phyloP scores from a whole-genome alignment of 1,140 invertebrate species.

The Drosophila santomea region DNA sequence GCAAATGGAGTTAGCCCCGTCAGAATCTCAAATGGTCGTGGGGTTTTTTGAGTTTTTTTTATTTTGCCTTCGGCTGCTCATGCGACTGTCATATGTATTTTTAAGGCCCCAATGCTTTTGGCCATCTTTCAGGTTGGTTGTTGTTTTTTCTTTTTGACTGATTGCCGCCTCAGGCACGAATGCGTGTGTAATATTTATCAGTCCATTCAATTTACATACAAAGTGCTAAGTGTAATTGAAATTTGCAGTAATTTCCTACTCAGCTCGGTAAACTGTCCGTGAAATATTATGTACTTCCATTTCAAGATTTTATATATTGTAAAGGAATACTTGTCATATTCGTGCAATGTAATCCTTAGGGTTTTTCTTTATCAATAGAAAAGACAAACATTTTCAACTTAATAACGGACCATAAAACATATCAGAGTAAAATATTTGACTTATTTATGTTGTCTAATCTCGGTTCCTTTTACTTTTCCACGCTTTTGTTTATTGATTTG shows the following conservation, averaged over 20 bases:
- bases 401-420: no score
- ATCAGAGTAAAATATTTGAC: no score
- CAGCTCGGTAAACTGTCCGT: background rate
- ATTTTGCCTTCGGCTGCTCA: conserved; percentile 22
- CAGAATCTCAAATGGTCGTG: conserved; percentile 19
- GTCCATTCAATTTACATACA: conserved; percentile 54
- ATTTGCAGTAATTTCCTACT: conserved; percentile 7
- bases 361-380: background rate
- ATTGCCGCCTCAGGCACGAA: conserved; percentile 53
- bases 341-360: background rate
- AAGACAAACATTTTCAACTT: no score
- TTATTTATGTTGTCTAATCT: background rate
- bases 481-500: background rate
- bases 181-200: conserved; percentile 45
- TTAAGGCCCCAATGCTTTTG: conserved; percentile 17
- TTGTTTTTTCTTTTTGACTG: conserved; percentile 60
- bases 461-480: no score
- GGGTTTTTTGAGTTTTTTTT: conserved; percentile 29
- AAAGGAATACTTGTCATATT: background rate
- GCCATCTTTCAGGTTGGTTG: conserved; percentile 56
- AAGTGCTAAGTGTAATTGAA: conserved; percentile 31
- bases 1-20: conserved; percentile 39
- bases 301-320: background rate
- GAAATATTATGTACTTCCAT: background rate
- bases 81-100: conserved; percentile 39